Conservation (phyloP, 2,797 vertebrate genomes). For the Cuculus canorus region DNA sequence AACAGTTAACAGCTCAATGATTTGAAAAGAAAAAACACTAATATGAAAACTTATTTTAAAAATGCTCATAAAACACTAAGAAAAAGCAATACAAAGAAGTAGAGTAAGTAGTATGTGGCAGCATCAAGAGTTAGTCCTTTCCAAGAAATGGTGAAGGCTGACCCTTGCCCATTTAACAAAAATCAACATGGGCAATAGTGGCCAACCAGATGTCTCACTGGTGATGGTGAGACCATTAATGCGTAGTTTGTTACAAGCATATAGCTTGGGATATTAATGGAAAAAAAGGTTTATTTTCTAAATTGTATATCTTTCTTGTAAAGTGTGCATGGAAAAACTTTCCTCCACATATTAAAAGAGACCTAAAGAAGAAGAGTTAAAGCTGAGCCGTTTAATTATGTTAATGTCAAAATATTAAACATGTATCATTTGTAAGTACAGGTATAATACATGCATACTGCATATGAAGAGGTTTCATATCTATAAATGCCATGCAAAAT, state of each 20-base stretch:
- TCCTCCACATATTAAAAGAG: background rate
- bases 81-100: background rate
- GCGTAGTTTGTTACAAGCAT: background rate
- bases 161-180: background rate
- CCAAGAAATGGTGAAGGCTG: fast-evolving
- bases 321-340: background rate
- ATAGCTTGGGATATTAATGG: background rate
- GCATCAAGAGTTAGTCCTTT: background rate
- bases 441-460: background rate
- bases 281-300: background rate
- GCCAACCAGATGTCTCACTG: background rate
- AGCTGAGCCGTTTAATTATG: background rate
- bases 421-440: background rate
- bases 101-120: background rate
- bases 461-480: background rate
- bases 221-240: background rate
- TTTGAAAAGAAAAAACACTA: background rate
- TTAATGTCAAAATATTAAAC: background rate
- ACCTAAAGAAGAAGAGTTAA: background rate
- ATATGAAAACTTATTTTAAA: background rate
- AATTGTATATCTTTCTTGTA: background rate
- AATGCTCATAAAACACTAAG: background rate
- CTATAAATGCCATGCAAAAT: background rate
- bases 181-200: background rate
- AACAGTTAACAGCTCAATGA: background rate